Percentiles rank a stretch among this genome's conserved stretches.
Evolutionary conservation across 2,888 invertebrate species (phyloP).

Genomic region (Allacma fusca): DNA sequence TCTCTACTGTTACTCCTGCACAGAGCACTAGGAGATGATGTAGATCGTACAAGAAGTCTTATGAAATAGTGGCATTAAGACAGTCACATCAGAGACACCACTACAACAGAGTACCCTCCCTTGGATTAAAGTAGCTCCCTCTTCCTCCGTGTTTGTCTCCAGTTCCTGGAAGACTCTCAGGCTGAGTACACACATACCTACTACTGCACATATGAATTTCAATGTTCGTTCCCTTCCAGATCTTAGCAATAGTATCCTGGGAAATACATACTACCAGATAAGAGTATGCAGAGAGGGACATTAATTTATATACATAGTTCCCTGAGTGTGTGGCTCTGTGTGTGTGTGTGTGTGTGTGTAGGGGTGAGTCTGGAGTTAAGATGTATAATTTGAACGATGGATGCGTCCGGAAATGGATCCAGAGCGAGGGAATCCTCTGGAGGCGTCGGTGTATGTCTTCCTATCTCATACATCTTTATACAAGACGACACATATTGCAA

Average conservation of each 20-base stretch:
- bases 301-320: no score
- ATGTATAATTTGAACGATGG: conserved; percentile 54
- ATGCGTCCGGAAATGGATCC: conserved; percentile 46
- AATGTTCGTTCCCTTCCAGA: no score
- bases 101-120: conserved; percentile 7
- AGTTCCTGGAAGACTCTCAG: no score
- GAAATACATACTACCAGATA: no score
- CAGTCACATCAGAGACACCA: background rate
- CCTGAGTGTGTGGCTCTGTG: no score
- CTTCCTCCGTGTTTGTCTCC: background rate
- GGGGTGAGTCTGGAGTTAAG: conserved; percentile 25
- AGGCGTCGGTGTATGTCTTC: conserved; percentile 37
- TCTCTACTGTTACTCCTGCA: background rate
- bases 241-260: no score
- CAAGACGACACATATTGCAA: conserved; percentile 46
- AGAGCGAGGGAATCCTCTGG: conserved; percentile 36
- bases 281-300: no score
- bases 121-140: conserved; percentile 1
- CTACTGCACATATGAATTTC: no score
- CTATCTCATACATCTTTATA: conserved; percentile 58
- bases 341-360: no score
- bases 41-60: no score
- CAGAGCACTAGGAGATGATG: background rate
- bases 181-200: no score
- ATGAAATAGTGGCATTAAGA: background rate